Evolutionary conservation across 2,113 vertebrate genomes (phyloP).

Genomic region (Tricholaema leucomelas): DNA sequence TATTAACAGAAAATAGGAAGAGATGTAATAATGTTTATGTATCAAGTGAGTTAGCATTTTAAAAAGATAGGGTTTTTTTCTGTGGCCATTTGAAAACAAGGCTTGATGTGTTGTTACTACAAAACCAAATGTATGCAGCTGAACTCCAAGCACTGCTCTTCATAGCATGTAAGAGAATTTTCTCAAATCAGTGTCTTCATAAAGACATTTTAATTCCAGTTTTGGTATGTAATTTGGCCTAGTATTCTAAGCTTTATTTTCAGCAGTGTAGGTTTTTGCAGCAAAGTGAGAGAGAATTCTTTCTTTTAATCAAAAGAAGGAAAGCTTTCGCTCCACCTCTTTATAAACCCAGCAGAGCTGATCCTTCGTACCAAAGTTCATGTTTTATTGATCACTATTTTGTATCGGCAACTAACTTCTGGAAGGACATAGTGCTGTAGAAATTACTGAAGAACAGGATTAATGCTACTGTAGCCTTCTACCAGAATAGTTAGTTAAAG

Average conservation of each 20-base stretch:
- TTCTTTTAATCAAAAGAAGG: neutral
- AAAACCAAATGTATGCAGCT: neutral
- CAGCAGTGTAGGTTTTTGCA: neutral
- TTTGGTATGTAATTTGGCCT: neutral
- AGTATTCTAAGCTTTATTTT: neutral
- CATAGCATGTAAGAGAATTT: neutral
- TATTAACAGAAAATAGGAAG: neutral
- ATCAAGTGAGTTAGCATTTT: neutral
- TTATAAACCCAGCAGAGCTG: neutral
- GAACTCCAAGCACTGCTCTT: neutral
- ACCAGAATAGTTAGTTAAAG: neutral
- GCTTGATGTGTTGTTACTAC: neutral
- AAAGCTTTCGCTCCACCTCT: neutral
- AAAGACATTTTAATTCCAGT: neutral
- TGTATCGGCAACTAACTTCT: neutral
- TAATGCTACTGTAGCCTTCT: neutral
- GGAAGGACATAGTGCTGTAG: neutral
- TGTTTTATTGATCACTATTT: neutral
- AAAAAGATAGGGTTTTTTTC: neutral
- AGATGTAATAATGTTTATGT: neutral
- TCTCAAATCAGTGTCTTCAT: neutral
- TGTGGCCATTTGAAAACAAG: neutral
- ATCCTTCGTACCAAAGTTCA: neutral
- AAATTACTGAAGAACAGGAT: neutral
- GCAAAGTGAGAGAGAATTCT: neutral